Evolutionary conservation across 2,888 invertebrate genomes (phyloP).

Genomic region (Mantis religiosa): DNA sequence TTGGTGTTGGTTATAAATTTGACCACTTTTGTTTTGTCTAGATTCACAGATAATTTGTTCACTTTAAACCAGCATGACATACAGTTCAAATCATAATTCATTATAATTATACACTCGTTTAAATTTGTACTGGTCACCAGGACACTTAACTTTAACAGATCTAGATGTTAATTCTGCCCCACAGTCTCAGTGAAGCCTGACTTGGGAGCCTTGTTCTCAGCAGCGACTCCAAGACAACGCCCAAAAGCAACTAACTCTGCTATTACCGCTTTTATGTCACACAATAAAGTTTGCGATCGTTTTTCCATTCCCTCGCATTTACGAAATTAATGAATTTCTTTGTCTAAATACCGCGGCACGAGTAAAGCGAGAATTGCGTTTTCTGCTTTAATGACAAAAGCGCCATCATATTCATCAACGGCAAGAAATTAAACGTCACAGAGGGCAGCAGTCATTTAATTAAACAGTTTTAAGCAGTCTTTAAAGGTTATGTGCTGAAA

Average conservation of each 20-base stretch:
- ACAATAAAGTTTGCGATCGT: not conserved
- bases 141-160: too few species aligned
- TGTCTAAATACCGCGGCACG: not conserved
- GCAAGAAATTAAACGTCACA: not conserved
- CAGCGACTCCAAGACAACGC: too few species aligned
- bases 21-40: too few species aligned
- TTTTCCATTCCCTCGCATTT: not conserved
- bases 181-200: too few species aligned
- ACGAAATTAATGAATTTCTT: not conserved
- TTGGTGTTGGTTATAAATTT: too few species aligned
- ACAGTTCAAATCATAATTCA: too few species aligned
- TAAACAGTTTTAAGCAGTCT: not conserved
- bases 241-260: not conserved
- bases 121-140: too few species aligned
- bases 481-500: not conserved
- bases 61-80: too few species aligned
- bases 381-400: not conserved
- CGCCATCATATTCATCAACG: not conserved
- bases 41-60: too few species aligned
- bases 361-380: not conserved
- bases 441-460: not conserved
- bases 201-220: too few species aligned
- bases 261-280: not conserved
- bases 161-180: too few species aligned
- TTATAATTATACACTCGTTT: too few species aligned